Evolutionary conservation across 2,888 invertebrate species (phyloP).

Genomic region (Conus canariensis): DNA sequence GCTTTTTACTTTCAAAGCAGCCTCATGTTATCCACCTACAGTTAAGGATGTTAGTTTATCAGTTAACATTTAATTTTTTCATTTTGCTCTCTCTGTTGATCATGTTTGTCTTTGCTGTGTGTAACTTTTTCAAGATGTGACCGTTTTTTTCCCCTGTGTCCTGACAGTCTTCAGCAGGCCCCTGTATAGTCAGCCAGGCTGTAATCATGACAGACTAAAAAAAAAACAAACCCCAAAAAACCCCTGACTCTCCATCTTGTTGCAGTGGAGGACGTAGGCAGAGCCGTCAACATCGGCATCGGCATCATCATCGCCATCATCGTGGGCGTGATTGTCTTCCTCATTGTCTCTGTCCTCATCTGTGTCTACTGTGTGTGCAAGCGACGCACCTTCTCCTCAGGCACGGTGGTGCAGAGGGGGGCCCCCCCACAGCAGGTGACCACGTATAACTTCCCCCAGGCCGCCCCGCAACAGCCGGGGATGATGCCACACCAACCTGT

Average conservation of each 20-base stretch:
- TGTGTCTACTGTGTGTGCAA: slow-evolving; percentile 38
- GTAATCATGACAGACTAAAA: no score
- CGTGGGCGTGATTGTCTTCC: background rate
- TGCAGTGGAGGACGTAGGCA: background rate
- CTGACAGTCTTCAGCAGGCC: no score
- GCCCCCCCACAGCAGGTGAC: slow-evolving; percentile 14
- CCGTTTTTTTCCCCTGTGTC: background rate
- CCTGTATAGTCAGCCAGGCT: no score
- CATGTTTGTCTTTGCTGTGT: no score
- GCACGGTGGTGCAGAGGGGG: slow-evolving; percentile 21
- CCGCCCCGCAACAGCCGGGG: background rate
- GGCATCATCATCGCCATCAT: slow-evolving; percentile 30
- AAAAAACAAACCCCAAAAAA: background rate
- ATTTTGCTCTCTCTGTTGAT: no score
- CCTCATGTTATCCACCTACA: no score
- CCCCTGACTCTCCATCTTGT: background rate
- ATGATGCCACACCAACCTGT: background rate
- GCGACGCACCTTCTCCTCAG: slow-evolving; percentile 10
- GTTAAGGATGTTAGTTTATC: no score
- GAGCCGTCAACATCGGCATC: background rate
- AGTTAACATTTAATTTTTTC: no score
- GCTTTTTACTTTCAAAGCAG: no score
- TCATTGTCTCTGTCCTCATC: slow-evolving; percentile 9
- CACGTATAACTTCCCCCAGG: slow-evolving; percentile 11
- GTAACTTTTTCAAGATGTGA: background rate